These are phyloP conservation scores for Cariama cristata DNA, from an alignment of 2,113 vertebrate genomes.

Conservation along the genomic window DNA sequence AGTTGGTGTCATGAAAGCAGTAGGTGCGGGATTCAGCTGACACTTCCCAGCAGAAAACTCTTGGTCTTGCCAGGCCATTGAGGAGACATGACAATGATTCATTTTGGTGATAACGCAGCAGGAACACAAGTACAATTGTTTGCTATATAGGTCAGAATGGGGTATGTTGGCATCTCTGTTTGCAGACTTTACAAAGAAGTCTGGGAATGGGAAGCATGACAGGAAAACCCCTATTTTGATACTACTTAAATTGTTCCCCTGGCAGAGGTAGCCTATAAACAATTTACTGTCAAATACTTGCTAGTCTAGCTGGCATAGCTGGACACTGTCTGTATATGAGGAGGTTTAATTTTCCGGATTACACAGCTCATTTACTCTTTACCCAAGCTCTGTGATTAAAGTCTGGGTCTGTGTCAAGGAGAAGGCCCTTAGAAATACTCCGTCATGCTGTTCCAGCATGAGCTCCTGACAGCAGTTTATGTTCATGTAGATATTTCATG, in stretches of 20 bases:
- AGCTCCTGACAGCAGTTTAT: neutral
- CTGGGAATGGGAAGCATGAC: conserved; percentile 35
- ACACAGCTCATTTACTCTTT: neutral
- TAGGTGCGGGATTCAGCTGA: conserved; percentile 1
- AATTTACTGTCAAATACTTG: neutral
- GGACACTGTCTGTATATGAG: neutral
- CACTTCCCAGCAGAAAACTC: conserved; percentile 13
- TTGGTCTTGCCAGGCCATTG: neutral
- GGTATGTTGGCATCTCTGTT: conserved; percentile 37
- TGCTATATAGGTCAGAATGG: conserved; percentile 43
- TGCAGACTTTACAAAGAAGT: conserved; percentile 50
- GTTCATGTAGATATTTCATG: neutral
- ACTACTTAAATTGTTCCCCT: neutral
- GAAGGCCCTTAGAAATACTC: neutral
- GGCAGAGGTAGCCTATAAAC: neutral
- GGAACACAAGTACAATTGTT: conserved; percentile 42
- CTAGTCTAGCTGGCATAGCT: neutral
- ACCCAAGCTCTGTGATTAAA: neutral
- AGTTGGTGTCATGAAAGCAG: conserved; percentile 9
- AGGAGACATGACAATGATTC: neutral
- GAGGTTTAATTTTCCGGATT: conserved; percentile 2
- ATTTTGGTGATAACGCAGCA: neutral
- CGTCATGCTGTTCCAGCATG: neutral
- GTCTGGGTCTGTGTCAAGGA: neutral
- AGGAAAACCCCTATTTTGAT: neutral